phyloP scores from a whole-genome alignment of 1,140 invertebrate species.

The Rhynchophorus ferrugineus region DNA sequence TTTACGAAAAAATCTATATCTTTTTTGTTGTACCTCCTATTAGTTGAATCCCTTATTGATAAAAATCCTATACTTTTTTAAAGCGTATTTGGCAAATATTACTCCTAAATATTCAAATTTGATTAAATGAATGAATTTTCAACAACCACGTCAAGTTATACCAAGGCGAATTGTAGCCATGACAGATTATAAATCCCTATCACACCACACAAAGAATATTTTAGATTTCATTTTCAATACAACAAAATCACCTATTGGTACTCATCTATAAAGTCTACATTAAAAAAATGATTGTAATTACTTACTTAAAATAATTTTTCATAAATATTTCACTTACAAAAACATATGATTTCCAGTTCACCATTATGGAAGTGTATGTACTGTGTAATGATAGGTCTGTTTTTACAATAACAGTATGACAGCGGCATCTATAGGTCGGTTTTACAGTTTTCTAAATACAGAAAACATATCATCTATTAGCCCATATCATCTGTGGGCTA shows the following conservation, averaged over 20 bases:
- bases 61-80: too few relatives aligned
- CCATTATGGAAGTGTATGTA: conserved; percentile 28
- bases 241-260: too few relatives aligned
- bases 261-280: too few relatives aligned
- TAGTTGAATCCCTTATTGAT: conserved; percentile 14
- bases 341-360: conserved; percentile 32
- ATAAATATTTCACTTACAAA: conserved; percentile 23
- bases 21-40: conserved; percentile 16
- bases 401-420: conserved; percentile 11
- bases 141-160: conserved; percentile 23
- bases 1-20: conserved; percentile 10
- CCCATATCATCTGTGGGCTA: too few relatives aligned
- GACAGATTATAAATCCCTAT: conserved; percentile 20
- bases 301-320: conserved; percentile 20
- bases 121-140: conserved; percentile 10
- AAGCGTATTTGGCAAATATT: too few relatives aligned
- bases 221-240: conserved; percentile 1
- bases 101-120: conserved; percentile 4
- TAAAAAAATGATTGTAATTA: conserved; percentile 4
- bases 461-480: too few relatives aligned
- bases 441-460: too few relatives aligned
- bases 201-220: conserved; percentile 23
- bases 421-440: conserved; percentile 10
- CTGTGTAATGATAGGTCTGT: conserved; percentile 26
- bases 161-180: conserved; percentile 15